Evolutionary conservation across 2,797 vertebrate genomes (phyloP).

Genomic region (Erethizon dorsatum): DNA sequence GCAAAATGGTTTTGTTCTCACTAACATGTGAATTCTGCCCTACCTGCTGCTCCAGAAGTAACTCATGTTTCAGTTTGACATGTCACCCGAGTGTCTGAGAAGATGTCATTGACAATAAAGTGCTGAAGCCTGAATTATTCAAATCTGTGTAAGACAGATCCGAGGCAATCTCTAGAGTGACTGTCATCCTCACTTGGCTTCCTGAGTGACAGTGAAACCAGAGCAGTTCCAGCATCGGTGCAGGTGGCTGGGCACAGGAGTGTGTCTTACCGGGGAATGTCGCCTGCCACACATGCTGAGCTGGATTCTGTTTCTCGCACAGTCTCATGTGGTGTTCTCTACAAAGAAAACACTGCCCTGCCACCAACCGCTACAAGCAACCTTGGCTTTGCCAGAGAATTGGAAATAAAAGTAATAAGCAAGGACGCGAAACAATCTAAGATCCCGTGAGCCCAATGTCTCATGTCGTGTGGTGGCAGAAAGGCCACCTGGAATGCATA

Average conservation of each 20-base stretch:
- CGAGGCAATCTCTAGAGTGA: background rate
- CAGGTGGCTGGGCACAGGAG: background rate
- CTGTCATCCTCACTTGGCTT: background rate
- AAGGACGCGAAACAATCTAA: background rate
- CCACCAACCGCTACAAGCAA: no score
- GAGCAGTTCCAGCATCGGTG: background rate
- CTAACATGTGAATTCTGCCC: background rate
- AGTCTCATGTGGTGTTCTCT: no score
- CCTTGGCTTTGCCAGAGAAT: background rate
- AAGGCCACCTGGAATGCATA: background rate
- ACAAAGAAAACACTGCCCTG: background rate
- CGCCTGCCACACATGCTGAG: rapidly evolving
- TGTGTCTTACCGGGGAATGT: rapidly evolving
- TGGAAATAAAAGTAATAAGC: background rate
- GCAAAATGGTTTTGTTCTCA: background rate
- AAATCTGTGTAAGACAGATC: background rate
- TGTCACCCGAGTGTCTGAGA: background rate
- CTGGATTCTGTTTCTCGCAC: background rate
- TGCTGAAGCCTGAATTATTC: background rate
- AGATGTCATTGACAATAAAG: background rate
- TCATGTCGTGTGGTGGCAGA: background rate
- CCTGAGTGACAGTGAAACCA: background rate
- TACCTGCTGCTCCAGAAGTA: background rate
- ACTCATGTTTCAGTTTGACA: background rate
- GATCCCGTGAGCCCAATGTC: rapidly evolving